Conservation (phyloP, 2,113 vertebrate genomes). For the Polypterus bichir region DNA sequence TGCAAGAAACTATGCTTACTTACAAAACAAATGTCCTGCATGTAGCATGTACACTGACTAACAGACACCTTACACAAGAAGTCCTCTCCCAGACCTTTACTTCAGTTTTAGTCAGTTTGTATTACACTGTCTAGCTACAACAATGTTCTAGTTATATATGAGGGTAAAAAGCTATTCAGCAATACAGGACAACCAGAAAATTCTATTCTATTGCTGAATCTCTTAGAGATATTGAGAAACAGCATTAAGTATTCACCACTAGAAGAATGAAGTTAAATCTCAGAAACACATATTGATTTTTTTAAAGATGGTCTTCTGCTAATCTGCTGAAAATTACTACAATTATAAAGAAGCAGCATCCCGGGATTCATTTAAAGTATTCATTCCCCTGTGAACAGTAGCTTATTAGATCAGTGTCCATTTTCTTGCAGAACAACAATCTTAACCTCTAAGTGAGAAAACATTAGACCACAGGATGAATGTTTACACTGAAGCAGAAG, state of each 20-base stretch:
- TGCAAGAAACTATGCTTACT: too few relatives aligned
- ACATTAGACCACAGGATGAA: constrained; percentile 23
- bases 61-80: too few relatives aligned
- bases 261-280: background rate
- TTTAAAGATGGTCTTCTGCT: background rate
- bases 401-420: constrained; percentile 3
- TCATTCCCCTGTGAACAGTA: background rate
- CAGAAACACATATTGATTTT: background rate
- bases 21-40: too few relatives aligned
- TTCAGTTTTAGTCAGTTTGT: too few relatives aligned
- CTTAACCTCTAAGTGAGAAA: constrained; percentile 2
- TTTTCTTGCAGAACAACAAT: constrained; percentile 6
- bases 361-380: background rate
- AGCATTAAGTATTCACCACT: background rate
- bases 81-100: too few relatives aligned
- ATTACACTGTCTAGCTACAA: too few relatives aligned
- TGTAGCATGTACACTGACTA: too few relatives aligned
- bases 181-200: background rate
- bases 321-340: background rate
- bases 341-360: background rate
- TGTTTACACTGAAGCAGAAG: background rate
- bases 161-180: too few relatives aligned
- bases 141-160: too few relatives aligned
- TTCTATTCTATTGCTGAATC: background rate
- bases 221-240: background rate